Evolutionary conservation across 2,797 vertebrate species (phyloP).

Genomic region (Chelidonichthys spinosus): DNA sequence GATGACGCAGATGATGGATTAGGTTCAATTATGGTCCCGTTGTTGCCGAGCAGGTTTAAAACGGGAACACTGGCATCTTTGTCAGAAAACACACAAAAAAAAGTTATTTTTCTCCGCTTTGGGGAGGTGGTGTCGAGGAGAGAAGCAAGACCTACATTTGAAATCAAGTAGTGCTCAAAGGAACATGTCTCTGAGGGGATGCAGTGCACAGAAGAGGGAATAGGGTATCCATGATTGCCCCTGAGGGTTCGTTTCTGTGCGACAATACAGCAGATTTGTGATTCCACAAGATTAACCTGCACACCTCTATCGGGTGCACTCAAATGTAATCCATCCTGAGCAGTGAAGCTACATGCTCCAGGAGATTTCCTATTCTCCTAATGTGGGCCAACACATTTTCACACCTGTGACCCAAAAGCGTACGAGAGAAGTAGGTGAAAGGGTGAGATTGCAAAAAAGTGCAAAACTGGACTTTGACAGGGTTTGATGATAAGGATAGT

Average conservation of each 20-base stretch:
- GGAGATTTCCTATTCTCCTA: conserved; percentile 39
- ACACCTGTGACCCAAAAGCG: conserved; percentile 57
- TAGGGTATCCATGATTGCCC: conserved; percentile 3
- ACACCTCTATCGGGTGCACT: conserved; percentile 29
- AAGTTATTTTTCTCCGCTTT: conserved; percentile 49
- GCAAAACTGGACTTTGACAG: conserved; percentile 46
- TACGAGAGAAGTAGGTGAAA: conserved; percentile 60
- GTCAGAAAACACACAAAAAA: conserved; percentile 35
- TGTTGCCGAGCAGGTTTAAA: conserved; percentile 74
- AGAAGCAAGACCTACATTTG: conserved; percentile 32
- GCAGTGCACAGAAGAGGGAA: conserved; percentile 11
- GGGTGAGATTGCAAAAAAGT: conserved; percentile 29
- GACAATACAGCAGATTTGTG: conserved; percentile 18
- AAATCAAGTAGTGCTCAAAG: conserved; percentile 33
- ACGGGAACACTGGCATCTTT: conserved; percentile 47
- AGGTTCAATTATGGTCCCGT: conserved; percentile 64
- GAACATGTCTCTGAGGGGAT: conserved; percentile 12
- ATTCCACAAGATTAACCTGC: conserved; percentile 24
- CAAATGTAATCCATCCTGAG: conserved; percentile 31
- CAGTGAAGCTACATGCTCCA: conserved; percentile 14
- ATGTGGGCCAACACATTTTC: conserved; percentile 34
- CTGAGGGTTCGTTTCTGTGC: not conserved
- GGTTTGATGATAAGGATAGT: conserved; percentile 32
- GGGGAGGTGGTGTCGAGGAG: not conserved
- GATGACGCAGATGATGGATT: conserved; percentile 67